These are phyloP conservation scores for Orycteropus afer DNA, from an alignment of 2,113 vertebrate species.

Conservation along the genomic window DNA sequence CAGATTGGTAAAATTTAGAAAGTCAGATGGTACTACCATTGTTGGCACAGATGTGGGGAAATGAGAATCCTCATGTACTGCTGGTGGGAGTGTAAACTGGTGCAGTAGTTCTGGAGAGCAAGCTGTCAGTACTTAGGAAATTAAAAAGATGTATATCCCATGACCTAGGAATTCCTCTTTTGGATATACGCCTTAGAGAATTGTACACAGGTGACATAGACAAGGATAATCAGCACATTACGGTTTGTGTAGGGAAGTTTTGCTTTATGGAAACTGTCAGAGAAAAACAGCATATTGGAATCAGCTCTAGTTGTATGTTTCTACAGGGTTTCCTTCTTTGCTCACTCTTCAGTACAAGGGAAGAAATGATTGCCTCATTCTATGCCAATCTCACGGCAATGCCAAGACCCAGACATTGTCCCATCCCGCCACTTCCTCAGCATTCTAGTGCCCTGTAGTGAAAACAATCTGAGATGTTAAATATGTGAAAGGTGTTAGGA, in stretches of 20 bases:
- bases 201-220: background rate
- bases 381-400: background rate
- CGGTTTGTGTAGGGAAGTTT: background rate
- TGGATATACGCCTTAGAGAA: background rate
- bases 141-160: background rate
- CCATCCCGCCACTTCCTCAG: background rate
- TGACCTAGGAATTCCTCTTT: background rate
- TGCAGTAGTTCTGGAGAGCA: background rate
- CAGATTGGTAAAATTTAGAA: constrained; percentile 11
- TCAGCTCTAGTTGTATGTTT: background rate
- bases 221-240: background rate
- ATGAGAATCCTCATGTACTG: background rate
- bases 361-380: background rate
- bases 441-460: background rate
- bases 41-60: background rate
- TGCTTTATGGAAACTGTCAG: background rate
- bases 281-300: background rate
- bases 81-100: background rate
- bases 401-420: background rate
- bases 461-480: constrained; percentile 2
- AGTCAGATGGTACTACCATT: constrained; percentile 21
- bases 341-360: background rate
- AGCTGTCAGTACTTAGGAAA: background rate
- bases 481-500: background rate
- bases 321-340: background rate